Evolutionary conservation across 2,888 invertebrate species (phyloP), one percentile per base, ranked within the genome.

Genomic region (Melieria picta): DNA sequence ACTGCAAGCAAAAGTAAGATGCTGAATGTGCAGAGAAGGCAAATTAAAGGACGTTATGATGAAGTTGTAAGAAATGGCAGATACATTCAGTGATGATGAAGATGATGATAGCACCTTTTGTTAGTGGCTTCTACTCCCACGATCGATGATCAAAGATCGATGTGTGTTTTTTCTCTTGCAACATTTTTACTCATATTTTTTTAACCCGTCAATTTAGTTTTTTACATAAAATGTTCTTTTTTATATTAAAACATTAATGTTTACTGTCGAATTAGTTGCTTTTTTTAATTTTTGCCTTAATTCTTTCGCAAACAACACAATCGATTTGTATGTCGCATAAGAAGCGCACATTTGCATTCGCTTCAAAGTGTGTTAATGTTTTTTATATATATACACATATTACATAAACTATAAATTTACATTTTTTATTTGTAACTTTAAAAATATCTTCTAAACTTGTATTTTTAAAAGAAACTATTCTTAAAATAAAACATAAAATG

Each of bases 401-500:
- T 43, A 9, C 7, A 57, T 61, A 60, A 52, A 45, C 10, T 67
- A 57, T 47, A 13, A 52, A 43, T 13, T 55, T 4, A 48, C 16
- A 42, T 66, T 55, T 71, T 66, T 30, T 61, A 62, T 50, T 66
- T 62, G 45, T 42, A 67, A 71, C 62, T 55, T 62, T 43, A 62
- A 57, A 50, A 11, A 46, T 55, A 62, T 66, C 56, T 58, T 71
- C 68, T 55, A 63, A 74, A 68, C 72, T 78, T 78, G 76, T 77
- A 77, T 77, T 77, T 75, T 73, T 75, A 75, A 76, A 78, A 76
- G 68, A 46, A 66, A 71, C 75, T 76, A 76, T 75, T 77, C 76
- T 75, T 76, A 75, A 76, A 76, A 77, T 75, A 77, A 76, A 77
- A 76, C 74, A 77, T 77, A 75, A 77, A 76, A 75, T 77, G 76